Evolutionary conservation across 2,797 vertebrate species (phyloP), one percentile per base, ranked within the genome.

Genomic region (Chaetodon trifasciatus): DNA sequence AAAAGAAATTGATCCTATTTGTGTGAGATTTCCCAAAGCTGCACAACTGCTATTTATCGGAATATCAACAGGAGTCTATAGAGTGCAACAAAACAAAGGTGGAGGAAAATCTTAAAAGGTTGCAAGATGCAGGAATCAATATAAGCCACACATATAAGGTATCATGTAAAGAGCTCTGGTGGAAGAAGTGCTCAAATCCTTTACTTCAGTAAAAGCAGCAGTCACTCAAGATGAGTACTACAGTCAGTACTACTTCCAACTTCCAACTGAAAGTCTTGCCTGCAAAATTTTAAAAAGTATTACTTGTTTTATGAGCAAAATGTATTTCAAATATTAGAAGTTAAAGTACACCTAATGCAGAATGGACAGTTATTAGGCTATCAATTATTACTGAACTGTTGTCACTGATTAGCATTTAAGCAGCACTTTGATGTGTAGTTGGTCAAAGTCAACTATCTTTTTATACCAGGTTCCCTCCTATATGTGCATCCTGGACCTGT

Each of bases 21-120:
- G 74, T 80, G 70, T 81, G 86, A 72, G 76, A 89, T 82, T 91
- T 92, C 83, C 76, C 80, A 75, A 65, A 85, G 80, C 72, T 77
- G 74, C 64, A 32, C 49, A 62, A 13, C 28, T 60, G 56, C 70
- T 77, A 63, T 85, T 82, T 65, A 81, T 60, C 19, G 35, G 57
- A 56, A 76, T 63, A 81, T 76, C 64, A 73, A 68, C 72, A 42
- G 32, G 50, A 71, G 49, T 66, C 60, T 62, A 46, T 8, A 7
- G 57, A 70, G n/a, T 53, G 42, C 24, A 76, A 61, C 52, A 67
- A 76, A 79, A 76, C 57, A 49, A 70, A 52, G 40, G 42, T 52
- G 15, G 37, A 72, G 42, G 42, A 17, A 78, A 61, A 60, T 17
- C 6, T 52, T 39, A 39, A 60, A 57, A 46, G 24, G 4, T 17